These are phyloP conservation scores for Prietella phreatophila DNA, from an alignment of 2,113 vertebrate species.

Conservation along the genomic window DNA sequence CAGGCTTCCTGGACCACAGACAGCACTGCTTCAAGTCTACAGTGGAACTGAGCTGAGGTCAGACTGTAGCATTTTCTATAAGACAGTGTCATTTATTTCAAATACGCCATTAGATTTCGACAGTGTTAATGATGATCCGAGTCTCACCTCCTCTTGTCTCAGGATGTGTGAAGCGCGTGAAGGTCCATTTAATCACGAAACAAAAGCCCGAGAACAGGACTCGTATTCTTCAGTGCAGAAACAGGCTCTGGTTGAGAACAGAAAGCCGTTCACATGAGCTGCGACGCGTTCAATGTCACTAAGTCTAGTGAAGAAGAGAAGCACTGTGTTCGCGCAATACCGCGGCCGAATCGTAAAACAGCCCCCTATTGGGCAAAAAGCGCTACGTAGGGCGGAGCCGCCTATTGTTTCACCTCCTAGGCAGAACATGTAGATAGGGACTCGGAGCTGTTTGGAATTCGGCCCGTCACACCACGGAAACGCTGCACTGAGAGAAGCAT, in stretches of 20 bases:
- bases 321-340: neutral
- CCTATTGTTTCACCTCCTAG: neutral
- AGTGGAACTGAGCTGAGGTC: too few relatives aligned
- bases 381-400: constrained; percentile 14
- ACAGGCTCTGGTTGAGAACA: neutral
- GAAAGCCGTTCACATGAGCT: neutral
- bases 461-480: neutral
- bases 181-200: constrained; percentile 5
- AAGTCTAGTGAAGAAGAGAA: neutral
- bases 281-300: neutral
- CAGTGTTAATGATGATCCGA: neutral
- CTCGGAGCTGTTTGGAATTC: neutral
- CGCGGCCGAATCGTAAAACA: neutral
- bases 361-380: neutral
- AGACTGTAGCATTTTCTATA: too few relatives aligned
- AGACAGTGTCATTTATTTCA: too few relatives aligned
- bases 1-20: neutral
- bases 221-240: neutral
- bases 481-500: neutral
- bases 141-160: constrained; percentile 7
- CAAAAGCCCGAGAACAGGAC: neutral
- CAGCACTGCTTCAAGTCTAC: neutral
- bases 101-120: neutral
- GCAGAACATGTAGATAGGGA: neutral
- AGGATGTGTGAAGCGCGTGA: neutral